Base-by-base conservation (phyloP, 2,113 vertebrate species). In the Helogale parvula region DNA sequence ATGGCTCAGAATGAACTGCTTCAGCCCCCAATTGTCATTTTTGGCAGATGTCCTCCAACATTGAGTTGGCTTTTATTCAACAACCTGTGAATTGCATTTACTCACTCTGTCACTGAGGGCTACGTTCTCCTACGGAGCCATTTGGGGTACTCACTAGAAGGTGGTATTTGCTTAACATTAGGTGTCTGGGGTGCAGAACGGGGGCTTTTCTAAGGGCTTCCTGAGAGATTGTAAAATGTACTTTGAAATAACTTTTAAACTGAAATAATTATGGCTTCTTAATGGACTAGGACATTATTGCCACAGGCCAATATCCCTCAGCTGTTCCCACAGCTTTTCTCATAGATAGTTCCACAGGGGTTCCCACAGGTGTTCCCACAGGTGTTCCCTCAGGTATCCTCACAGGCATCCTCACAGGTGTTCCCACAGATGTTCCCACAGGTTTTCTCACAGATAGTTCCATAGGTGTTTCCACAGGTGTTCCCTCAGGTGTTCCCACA, bases 61-160 rank as follows among this genome's bases (percentile, higher is more conserved):
- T 23, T 3, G 92, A 89, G 27, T 92, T 96, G 83, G 87, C 95
- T 97, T 91, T 89, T 89, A 84, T 89, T 90, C 92, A 96, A 93
- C 89, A 90, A 47, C 79, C 31, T 83, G 45, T 15, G 63, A 89
- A 38, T 86, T 25, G 29, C 14, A 5, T 27, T 93, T 0, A 3
- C 54, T 85, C 38, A 5, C 68, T 25, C 17, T 76, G n/a, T 19
- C 71, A 74, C 54, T 29, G 0, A 69, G 80, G 86, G 71, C 77
- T 91, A 19, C 17, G 0, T 41, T 88, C 95, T 88, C 25, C 38
- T 65, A 31, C 50, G 25, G 35, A 95, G 71, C 65, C 45, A 11
- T 27, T 41, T 41, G 7, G 4, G 29, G 81, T 23, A 85, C 87
- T 81, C 85, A 47, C 13, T 33, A 77, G 63, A 86, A 88, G 38